phyloP scores from a whole-genome alignment of 2,113 vertebrate species.

The Anhinga rufa region DNA sequence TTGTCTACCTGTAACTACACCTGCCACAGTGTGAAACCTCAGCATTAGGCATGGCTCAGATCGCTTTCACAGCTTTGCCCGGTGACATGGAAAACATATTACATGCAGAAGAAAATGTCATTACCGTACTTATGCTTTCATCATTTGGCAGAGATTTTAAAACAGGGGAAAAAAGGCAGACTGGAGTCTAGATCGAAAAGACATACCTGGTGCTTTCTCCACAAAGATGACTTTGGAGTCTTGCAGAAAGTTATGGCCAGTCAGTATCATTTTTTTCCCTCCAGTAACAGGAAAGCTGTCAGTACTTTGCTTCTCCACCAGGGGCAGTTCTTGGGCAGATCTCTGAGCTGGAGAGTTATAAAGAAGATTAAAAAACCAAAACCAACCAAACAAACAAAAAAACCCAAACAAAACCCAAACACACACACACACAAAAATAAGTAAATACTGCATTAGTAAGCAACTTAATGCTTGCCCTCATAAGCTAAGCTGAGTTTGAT shows the following conservation, averaged over 20 bases:
- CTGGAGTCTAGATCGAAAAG: background rate
- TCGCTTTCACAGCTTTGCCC: background rate
- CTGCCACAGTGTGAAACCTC: background rate
- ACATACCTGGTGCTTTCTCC: conserved; percentile 95
- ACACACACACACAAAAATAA: background rate
- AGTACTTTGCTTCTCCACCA: conserved; percentile 93
- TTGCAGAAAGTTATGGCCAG: conserved; percentile 92
- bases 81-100: background rate
- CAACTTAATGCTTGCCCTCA: background rate
- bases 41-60: background rate
- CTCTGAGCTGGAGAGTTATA: conserved; percentile 81
- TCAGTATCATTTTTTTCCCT: conserved; percentile 92
- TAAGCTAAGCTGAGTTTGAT: background rate
- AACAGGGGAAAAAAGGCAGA: background rate
- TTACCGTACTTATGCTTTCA: background rate
- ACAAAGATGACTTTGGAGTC: conserved; percentile 98
- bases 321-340: conserved; percentile 95
- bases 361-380: background rate
- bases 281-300: conserved; percentile 87
- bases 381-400: background rate
- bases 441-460: background rate
- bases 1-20: background rate
- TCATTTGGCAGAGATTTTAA: background rate
- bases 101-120: background rate
- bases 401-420: background rate